Conservation (phyloP, 2,888 invertebrate species). For the Volucella bombylans region DNA sequence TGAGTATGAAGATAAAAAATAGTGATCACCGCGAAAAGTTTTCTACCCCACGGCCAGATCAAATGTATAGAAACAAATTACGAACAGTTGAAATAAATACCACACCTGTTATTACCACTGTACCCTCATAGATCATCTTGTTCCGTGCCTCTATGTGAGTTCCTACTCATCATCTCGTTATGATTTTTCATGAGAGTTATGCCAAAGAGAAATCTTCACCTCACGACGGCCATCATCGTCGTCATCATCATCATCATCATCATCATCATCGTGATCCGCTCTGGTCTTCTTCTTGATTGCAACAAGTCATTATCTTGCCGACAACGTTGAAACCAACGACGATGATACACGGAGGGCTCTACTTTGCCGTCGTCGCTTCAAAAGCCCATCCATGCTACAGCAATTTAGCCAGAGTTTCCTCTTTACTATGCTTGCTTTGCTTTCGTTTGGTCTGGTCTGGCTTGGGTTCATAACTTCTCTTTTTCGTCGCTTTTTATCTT, state of each 20-base stretch:
- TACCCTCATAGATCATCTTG: conserved; percentile 52
- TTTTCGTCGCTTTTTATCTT: conserved; percentile 5
- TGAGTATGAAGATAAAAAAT: too few relatives aligned
- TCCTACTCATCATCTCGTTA: conserved; percentile 72
- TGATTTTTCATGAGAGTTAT: conserved; percentile 63
- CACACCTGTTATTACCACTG: conserved; percentile 41
- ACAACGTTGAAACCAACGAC: conserved; percentile 32
- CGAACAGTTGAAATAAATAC: background rate
- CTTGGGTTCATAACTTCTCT: background rate
- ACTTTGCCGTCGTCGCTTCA: conserved; percentile 18
- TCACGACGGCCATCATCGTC: conserved; percentile 70
- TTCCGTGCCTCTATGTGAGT: conserved; percentile 44
- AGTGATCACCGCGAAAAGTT: too few relatives aligned
- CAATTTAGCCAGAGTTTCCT: conserved; percentile 65
- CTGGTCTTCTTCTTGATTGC: conserved; percentile 71
- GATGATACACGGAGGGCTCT: conserved; percentile 44
- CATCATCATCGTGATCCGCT: conserved; percentile 72
- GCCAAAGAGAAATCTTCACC: conserved; percentile 69
- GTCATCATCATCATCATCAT: conserved; percentile 31
- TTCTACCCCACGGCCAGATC: too few relatives aligned
- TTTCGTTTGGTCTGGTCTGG: background rate
- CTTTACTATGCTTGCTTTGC: too few relatives aligned
- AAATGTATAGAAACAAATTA: background rate
- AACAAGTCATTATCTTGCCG: conserved; percentile 73
- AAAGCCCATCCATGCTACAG: conserved; percentile 44